A percentile compares a stretch with the other conserved stretches of the same genome.
phyloP scores from a whole-genome alignment of 2,113 vertebrate species.

The Gnathonemus longibarbis region DNA sequence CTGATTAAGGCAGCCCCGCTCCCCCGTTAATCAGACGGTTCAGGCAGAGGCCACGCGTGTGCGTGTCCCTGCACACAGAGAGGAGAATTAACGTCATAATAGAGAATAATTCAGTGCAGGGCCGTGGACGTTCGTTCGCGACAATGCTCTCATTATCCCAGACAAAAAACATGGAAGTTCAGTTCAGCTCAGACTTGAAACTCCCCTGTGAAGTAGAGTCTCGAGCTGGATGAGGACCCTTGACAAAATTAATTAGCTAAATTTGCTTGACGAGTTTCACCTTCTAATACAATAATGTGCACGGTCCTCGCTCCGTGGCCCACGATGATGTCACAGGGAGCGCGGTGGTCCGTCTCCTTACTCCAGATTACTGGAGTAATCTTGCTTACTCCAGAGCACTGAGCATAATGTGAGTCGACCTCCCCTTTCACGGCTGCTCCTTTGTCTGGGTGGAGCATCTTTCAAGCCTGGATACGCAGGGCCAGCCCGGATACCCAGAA shows the following conservation, averaged over 20 bases:
- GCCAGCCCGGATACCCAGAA: not conserved
- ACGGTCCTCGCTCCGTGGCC: not conserved
- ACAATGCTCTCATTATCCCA: slow-evolving; percentile 21
- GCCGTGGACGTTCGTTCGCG: slow-evolving; percentile 5
- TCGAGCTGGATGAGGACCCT: slow-evolving; percentile 31
- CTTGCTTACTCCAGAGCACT: not conserved
- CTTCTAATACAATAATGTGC: slow-evolving; percentile 21
- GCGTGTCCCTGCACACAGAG: slow-evolving; percentile 1
- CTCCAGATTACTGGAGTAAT: not conserved
- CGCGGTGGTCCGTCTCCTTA: not conserved
- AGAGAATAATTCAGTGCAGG: slow-evolving; percentile 20
- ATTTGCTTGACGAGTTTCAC: slow-evolving; percentile 36
- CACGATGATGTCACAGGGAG: not conserved
- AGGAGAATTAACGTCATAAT: slow-evolving; percentile 21
- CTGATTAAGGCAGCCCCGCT: not conserved
- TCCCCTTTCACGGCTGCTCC: not conserved
- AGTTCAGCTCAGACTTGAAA: slow-evolving; percentile 42
- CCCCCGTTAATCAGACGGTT: slow-evolving; percentile 10
- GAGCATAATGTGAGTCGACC: not conserved
- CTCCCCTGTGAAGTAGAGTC: not conserved
- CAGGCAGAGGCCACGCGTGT: slow-evolving; percentile 6
- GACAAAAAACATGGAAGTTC: slow-evolving; percentile 31
- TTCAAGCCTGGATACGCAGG: not conserved
- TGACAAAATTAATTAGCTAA: slow-evolving; percentile 45
- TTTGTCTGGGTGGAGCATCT: not conserved